Percentiles rank a stretch among this genome's conserved stretches.
phyloP scores from a whole-genome alignment of 2,888 invertebrate species.

The Acanthosepion esculentum region DNA sequence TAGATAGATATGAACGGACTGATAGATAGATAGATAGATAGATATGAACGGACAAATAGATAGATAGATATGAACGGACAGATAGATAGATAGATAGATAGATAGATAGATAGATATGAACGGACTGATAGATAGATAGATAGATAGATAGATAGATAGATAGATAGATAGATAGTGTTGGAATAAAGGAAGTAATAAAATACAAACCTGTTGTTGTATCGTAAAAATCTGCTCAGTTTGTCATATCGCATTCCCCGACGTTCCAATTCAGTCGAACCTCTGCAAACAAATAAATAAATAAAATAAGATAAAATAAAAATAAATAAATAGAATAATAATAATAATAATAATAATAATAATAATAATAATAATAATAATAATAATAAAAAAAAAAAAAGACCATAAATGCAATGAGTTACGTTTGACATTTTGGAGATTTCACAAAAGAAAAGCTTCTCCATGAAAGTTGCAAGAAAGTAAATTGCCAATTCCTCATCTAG shows the following conservation, averaged over 20 bases:
- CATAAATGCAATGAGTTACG: too few relatives aligned
- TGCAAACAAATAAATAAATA: background rate
- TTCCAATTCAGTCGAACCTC: slow-evolving; percentile 33
- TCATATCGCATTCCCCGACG: slow-evolving; percentile 19
- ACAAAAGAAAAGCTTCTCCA: too few relatives aligned
- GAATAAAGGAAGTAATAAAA: background rate
- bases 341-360: too few relatives aligned
- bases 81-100: slow-evolving; percentile 24
- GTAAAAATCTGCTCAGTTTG: slow-evolving; percentile 43
- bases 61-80: background rate
- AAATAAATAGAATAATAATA: too few relatives aligned
- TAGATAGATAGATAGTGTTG: too few relatives aligned
- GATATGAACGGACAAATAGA: background rate
- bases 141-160: background rate
- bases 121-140: background rate
- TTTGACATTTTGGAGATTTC: too few relatives aligned
- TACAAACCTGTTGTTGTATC: background rate
- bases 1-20: background rate
- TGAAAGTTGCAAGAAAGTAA: too few relatives aligned
- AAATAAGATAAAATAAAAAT: too few relatives aligned
- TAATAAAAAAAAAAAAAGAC: too few relatives aligned
- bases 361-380: too few relatives aligned
- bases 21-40: too few relatives aligned
- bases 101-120: background rate
- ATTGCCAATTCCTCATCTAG: too few relatives aligned